Evolutionary conservation across 2,888 invertebrate genomes (phyloP).

Genomic region (Chrysotoxum bicinctum): DNA sequence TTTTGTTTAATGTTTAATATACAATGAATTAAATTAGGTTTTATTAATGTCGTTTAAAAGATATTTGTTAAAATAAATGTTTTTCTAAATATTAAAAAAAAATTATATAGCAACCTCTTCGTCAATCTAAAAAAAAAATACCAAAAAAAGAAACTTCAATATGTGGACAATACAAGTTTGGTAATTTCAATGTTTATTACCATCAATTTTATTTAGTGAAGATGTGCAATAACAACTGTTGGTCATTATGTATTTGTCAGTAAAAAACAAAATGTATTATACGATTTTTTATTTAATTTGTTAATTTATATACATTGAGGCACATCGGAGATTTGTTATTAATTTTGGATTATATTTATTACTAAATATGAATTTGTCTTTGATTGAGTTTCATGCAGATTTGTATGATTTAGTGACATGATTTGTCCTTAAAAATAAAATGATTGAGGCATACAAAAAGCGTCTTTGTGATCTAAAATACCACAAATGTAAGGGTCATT

Average conservation of each 20-base stretch:
- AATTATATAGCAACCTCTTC: constrained; percentile 49
- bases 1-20: constrained; percentile 31
- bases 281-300: background rate
- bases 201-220: background rate
- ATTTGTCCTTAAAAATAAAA: background rate
- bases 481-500: background rate
- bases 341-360: background rate
- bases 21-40: constrained; percentile 15
- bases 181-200: background rate
- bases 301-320: constrained; percentile 24
- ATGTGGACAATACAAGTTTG: background rate
- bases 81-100: background rate
- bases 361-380: background rate
- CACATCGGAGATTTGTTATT: constrained; percentile 17
- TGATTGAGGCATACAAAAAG: background rate
- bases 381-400: background rate
- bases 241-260: background rate
- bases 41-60: background rate
- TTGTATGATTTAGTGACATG: background rate
- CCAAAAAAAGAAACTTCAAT: constrained; percentile 7
- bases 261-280: background rate
- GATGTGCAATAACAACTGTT: background rate
- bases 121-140: constrained; percentile 55
- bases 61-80: background rate
- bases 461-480: background rate